phyloP scores from a whole-genome alignment of 2,888 invertebrate species.

The Drosophila subsilvestris region DNA sequence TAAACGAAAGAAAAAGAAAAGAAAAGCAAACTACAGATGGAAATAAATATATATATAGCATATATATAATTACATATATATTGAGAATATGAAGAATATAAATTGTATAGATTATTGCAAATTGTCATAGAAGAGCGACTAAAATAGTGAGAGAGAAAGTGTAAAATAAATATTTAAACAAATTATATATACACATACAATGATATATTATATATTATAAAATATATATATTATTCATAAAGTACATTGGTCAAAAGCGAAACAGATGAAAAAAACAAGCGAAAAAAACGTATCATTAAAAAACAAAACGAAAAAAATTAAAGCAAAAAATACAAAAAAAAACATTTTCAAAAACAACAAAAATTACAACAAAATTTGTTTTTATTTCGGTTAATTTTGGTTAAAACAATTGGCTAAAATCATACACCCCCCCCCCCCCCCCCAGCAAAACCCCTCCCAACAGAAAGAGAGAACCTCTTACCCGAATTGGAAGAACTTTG shows the following conservation, averaged over 20 bases:
- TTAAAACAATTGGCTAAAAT: slow-evolving; percentile 36
- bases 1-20: slow-evolving; percentile 51
- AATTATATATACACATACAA: slow-evolving; percentile 44
- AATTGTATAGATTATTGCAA: slow-evolving; percentile 46
- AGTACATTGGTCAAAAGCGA: slow-evolving; percentile 57
- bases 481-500: slow-evolving; percentile 9
- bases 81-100: not conserved
- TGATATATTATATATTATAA: slow-evolving; percentile 37
- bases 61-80: slow-evolving; percentile 25
- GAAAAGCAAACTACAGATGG: not conserved
- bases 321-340: slow-evolving; percentile 43
- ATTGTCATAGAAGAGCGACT: slow-evolving; percentile 24
- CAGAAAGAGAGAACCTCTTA: no score
- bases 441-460: not conserved
- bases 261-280: slow-evolving; percentile 32
- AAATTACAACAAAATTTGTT: slow-evolving; percentile 61
- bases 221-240: slow-evolving; percentile 44
- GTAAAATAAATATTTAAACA: slow-evolving; percentile 60
- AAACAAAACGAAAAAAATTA: slow-evolving; percentile 56
- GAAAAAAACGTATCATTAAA: slow-evolving; percentile 72
- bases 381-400: slow-evolving; percentile 66
- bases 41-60: slow-evolving; percentile 42
- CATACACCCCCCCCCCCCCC: not conserved
- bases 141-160: slow-evolving; percentile 38
- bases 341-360: slow-evolving; percentile 47